Base-by-base conservation (phyloP, 1,140 invertebrate species). In the Danaus melanippus region DNA sequence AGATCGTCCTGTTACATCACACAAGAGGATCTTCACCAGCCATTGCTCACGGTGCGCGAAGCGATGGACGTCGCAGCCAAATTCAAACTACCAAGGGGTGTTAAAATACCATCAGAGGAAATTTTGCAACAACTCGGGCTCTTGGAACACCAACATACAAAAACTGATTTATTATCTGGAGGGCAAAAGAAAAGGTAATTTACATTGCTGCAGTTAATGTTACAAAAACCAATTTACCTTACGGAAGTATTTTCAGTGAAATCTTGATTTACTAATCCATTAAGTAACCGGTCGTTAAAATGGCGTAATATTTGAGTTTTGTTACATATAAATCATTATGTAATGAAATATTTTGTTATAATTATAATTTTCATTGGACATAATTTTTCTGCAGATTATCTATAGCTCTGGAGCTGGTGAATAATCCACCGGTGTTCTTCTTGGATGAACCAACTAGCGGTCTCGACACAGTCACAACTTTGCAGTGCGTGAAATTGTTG, bases 1-100 rank as follows among this genome's bases (percentile, higher is more conserved):
- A 89, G 88, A 57, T 80, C 89, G 40, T 91, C 90, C 32, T 91
- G 95, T 71, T 98, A 97, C 82, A 97, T 97, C 54, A 94, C 96
- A 66, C 96, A 98, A 79, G 94, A 97, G 54, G 96, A 98, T 76
- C 89, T 93, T 46, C 87, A 97, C 7, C 89, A 93, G 62, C 92
- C 93, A 0, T 86, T 96, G 43, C 91, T 98, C 15, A 93, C 92
- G 0, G 94, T 97, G 0, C 86, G 90, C 10, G 96, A 98, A 77
- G 89, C 92, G 0, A 96, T 98, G 93, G 90, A 89, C 66, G 92
- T 96, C 58, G 94, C 95, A 0, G 91, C 93, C 0, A 92, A 93
- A 60, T 86, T 98, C 1, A 97, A 98, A 76, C 64, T 89, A 10
- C 86, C 88, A 9, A 74, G 79, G 42, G 78, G 82, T 5, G 66